Evolutionary conservation across 2,113 vertebrate genomes (phyloP), one percentile per base, ranked within the genome.

Genomic region (Odobenus rosmarus): DNA sequence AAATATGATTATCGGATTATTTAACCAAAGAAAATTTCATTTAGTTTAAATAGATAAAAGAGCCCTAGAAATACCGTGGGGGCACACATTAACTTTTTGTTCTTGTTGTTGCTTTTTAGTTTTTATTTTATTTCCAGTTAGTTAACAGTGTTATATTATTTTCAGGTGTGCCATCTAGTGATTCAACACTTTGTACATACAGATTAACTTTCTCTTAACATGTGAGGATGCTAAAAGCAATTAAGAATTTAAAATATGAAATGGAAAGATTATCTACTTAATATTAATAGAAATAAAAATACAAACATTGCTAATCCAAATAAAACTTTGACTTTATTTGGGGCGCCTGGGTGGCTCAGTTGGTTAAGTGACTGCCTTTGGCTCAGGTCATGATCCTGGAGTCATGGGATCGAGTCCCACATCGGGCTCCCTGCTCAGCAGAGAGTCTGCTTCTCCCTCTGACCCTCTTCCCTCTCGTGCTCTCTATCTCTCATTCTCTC

Each of bases 281-380:
- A 89, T 97, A 92, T 39, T 88, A 64, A 90, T 51, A 83, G 51
- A 88, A 95, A 95, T 31, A 77, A 92, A 90, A 46, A 87, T 72
- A 69, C 6, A 0, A 72, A 77, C 83, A 74, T 39, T 55, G 94
- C 0, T 59, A 93, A 94, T 51, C n/a, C 59, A 82, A 90, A 92
- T 89, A 86, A 96, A 94, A 84, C 51, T 49, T 16, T 13, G 84
- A 26, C 18, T 74, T 72, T 81, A 93, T 93, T 92, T 95, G 24
- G n/a, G n/a, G n/a, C n/a, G n/a, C n/a, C n/a, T n/a, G n/a, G n/a
- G n/a, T n/a, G n/a, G n/a, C n/a, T n/a, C n/a, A n/a, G n/a, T n/a
- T n/a, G n/a, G n/a, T n/a, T n/a, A n/a, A n/a, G n/a, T n/a, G n/a
- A n/a, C n/a, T n/a, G n/a, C n/a, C n/a, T n/a, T n/a, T n/a, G n/a